phyloP scores from a whole-genome alignment of 2,797 vertebrate species.

The Dermochelys coriacea region DNA sequence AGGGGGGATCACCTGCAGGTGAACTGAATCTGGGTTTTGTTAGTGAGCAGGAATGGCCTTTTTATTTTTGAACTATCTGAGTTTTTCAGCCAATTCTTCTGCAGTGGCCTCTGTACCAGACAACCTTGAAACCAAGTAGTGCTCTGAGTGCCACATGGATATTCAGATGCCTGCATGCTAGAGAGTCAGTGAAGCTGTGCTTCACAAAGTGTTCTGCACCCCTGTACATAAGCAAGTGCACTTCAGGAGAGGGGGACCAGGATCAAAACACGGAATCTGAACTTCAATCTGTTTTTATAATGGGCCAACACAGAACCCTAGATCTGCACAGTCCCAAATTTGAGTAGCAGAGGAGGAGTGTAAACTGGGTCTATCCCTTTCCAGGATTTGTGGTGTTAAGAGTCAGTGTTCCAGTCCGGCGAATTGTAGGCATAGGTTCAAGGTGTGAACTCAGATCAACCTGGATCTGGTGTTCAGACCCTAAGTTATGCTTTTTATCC shows the following conservation, averaged over 20 bases:
- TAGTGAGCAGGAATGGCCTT: background rate
- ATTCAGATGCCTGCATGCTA: background rate
- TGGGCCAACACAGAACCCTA: background rate
- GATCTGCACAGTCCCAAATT: background rate
- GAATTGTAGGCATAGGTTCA: background rate
- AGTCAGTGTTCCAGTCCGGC: background rate
- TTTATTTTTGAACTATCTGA: background rate
- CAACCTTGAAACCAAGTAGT: background rate
- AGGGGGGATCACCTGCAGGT: background rate
- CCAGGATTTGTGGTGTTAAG: background rate
- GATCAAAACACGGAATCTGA: background rate
- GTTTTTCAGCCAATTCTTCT: fast-evolving
- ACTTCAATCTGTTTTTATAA: background rate
- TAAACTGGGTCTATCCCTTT: background rate
- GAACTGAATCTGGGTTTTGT: background rate
- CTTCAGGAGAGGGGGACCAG: background rate
- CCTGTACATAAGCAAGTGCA: background rate
- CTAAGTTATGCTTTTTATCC: background rate
- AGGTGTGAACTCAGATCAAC: background rate
- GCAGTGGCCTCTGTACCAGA: background rate
- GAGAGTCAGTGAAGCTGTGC: background rate
- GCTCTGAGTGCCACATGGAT: background rate
- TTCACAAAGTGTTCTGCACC: background rate
- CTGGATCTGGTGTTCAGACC: background rate
- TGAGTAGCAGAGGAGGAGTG: background rate